Percentiles rank a stretch among this genome's conserved stretches.
phyloP scores from a whole-genome alignment of 2,113 vertebrate species.

The Laterallus jamaicensis region DNA sequence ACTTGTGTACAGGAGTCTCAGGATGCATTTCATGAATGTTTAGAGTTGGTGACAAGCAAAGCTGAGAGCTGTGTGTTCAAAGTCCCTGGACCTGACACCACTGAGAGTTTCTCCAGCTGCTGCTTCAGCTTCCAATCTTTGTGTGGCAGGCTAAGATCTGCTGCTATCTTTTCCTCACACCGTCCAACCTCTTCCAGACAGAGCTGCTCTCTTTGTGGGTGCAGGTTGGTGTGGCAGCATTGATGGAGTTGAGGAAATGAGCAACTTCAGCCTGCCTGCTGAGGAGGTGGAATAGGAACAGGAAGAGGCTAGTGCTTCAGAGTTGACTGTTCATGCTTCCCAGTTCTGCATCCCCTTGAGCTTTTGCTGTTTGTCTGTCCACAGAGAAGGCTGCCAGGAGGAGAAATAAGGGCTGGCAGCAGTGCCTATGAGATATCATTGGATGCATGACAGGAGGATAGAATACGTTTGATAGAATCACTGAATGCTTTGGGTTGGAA shows the following conservation, averaged over 20 bases:
- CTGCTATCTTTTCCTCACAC: not conserved
- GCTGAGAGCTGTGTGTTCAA: not conserved
- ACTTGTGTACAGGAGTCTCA: not conserved
- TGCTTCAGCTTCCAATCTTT: not conserved
- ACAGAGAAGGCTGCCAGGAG: not conserved
- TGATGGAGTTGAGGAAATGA: not conserved
- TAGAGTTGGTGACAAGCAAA: fast-evolving
- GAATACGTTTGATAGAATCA: not conserved
- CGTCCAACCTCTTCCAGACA: not conserved
- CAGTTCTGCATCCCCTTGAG: not conserved
- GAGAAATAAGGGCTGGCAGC: not conserved
- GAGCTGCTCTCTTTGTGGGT: not conserved
- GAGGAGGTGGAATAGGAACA: not conserved
- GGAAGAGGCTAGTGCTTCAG: not conserved
- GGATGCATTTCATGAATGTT: not conserved
- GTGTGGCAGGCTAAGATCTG: not conserved
- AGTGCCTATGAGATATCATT: not conserved
- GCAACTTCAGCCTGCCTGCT: not conserved
- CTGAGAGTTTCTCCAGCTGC: not conserved
- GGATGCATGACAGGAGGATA: not conserved
- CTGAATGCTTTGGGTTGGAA: too few species aligned
- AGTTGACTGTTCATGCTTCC: not conserved
- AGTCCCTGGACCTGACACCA: not conserved
- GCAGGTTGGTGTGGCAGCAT: not conserved
- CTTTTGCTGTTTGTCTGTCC: not conserved